phyloP scores from a whole-genome alignment of 2,888 invertebrate species.

The Plagiodera versicolora region DNA sequence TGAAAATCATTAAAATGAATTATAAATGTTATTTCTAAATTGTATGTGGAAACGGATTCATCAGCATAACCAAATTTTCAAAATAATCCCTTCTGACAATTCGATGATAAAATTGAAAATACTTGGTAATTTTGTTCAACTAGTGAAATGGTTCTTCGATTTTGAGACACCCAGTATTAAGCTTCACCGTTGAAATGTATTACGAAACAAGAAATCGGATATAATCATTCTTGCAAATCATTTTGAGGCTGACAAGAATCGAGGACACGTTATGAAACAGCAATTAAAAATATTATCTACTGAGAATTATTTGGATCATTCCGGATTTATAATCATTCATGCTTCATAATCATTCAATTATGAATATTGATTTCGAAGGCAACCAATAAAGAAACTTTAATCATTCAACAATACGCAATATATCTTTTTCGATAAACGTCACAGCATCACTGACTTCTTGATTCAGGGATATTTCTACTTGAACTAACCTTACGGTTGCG shows the following conservation, averaged over 20 bases:
- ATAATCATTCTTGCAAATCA: not conserved
- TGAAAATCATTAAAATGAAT: too few relatives aligned
- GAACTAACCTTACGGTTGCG: not conserved
- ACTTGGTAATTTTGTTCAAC: too few relatives aligned
- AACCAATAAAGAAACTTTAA: not conserved
- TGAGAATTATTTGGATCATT: not conserved
- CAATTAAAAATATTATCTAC: not conserved
- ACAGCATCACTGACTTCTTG: not conserved
- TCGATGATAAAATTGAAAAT: too few relatives aligned
- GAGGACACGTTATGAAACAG: slow-evolving; percentile 2
- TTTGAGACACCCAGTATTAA: too few relatives aligned
- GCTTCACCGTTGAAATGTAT: too few relatives aligned
- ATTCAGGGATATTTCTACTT: not conserved
- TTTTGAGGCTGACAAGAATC: not conserved
- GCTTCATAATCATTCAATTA: not conserved
- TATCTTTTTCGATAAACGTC: not conserved
- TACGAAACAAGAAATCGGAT: not conserved
- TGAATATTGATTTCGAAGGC: not conserved
- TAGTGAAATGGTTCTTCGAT: too few relatives aligned
- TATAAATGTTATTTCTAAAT: too few relatives aligned
- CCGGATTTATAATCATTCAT: not conserved
- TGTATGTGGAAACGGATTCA: too few relatives aligned
- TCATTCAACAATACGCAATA: not conserved
- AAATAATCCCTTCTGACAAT: too few relatives aligned
- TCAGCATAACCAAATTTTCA: too few relatives aligned